Evolutionary conservation across 2,113 vertebrate species (phyloP), one percentile per base, ranked within the genome.

Genomic region (Axis porcinus): DNA sequence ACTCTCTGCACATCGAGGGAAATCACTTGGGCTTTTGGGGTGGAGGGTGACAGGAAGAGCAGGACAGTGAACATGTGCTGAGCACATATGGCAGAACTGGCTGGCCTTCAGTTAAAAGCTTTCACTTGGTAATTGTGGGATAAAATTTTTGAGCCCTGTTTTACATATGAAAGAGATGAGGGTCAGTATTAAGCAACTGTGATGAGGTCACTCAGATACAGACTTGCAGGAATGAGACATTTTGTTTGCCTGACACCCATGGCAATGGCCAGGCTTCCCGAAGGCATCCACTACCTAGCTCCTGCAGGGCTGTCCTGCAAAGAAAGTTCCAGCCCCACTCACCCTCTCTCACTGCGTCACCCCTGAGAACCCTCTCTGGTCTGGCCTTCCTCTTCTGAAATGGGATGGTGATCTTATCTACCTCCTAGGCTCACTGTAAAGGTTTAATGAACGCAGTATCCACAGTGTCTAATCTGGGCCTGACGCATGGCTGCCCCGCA

Each of bases 361-460:
- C 55, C 16, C 58, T 2, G 2, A 17, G 12, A 2, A n/a, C 3
- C 12, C 30, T 60, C 28, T 47, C 33, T 21, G 55, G 25, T 8
- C 33, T 78, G 50, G 2, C 52, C 14, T 87, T 67, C 54, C 60
- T 94, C 40, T 40, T 92, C 79, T 55, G 19, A 79, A 55, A 81
- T n/a, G 30, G 62, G 33, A 6, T 27, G 30, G 54, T 36, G 11
- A 62, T 14, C 2, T 36, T 30, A 19, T 30, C 36, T 7, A 6
- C 30, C 30, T 60, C 27, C 21, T 7, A 47, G 21, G 1, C 16
- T 9, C 52, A 3, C 11, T 40, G 19, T 30, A 7, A 58, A 82
- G 36, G 9, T 2, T 62, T 30, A 50, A 6, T 0, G 3, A 90
- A 10, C 4, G 27, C 17, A 19, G 3, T 12, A 28, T 9, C 3